Base-by-base conservation (phyloP, 2,113 vertebrate genomes). In the Nansenia antarctica region DNA sequence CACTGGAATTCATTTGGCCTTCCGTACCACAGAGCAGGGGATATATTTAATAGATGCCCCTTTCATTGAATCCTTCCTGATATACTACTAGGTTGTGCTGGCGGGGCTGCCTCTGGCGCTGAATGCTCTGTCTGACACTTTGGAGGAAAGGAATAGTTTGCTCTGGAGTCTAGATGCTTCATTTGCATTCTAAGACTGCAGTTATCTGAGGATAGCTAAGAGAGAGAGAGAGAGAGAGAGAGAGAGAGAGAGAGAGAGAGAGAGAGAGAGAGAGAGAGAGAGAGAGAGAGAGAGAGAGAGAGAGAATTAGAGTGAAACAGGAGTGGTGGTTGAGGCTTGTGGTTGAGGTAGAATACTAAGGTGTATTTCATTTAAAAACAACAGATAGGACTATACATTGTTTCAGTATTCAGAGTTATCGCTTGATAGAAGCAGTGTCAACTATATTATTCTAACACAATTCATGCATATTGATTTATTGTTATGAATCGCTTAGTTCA, bases 141-240 rank as follows among this genome's bases (percentile, higher is more conserved):
- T 67, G 7, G 2, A 76, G 67, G 65, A 59, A n/a, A n/a, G n/a
- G 53, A 47, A 15, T 57, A 34, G 30, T 39, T 69, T 69, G 42
- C 68, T 72, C 61, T 30, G 5, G 64, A 20, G 67, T 70, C 67
- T 67, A 62, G 70, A 72, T 37, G 65, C 70, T 59, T 68, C 49
- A 74, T 72, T 72, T 81, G 54, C 58, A 78, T 83, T 75, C 69
- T 30, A 62, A 37, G 73, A 47, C 35, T 67, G 42, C 45, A 65
- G 47, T 68, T 45, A 67, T 68, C 68, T 31, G 39, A 68, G 34
- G 49, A 24, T 2, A 20, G 15, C 45, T 20, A n/a, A n/a, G 45
- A 49, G n/a, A 39, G 12, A 47, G 45, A n/a, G 5, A 49, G 45
- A n/a, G n/a, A n/a, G n/a, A n/a, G n/a, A n/a, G n/a, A n/a, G n/a